Conservation (phyloP, 1,140 invertebrate genomes). For the Popillia japonica region DNA sequence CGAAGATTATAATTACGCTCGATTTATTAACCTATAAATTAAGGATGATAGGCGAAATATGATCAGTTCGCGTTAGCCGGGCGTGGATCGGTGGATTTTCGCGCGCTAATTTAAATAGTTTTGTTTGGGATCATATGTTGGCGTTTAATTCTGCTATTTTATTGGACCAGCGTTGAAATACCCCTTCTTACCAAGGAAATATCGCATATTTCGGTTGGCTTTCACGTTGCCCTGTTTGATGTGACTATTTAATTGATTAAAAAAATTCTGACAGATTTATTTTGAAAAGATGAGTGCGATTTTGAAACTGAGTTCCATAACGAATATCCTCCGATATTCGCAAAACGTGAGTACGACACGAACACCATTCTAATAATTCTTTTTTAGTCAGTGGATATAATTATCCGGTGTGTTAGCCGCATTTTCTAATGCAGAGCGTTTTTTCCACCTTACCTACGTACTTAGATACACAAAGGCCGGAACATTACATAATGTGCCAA, state of each 20-base stretch:
- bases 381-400: too few relatives aligned
- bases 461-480: too few relatives aligned
- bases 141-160: conserved; percentile 9
- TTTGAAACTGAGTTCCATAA: conserved; percentile 32
- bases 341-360: conserved; percentile 13
- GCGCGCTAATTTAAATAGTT: conserved; percentile 36
- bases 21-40: too few relatives aligned
- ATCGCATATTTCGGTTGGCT: conserved; percentile 37
- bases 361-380: too few relatives aligned
- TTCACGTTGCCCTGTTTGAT: conserved; percentile 23
- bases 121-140: conserved; percentile 21
- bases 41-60: too few relatives aligned
- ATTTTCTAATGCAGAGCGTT: not conserved
- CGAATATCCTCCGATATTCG: not conserved
- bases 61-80: too few relatives aligned
- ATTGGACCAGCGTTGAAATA: not conserved
- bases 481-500: too few relatives aligned
- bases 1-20: too few relatives aligned
- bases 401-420: too few relatives aligned
- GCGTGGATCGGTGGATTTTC: not conserved
- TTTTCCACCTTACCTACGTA: not conserved
- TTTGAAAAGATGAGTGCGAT: conserved; percentile 35
- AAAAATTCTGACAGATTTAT: conserved; percentile 29
- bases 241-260: conserved; percentile 20
- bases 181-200: conserved; percentile 32